phyloP scores from a whole-genome alignment of 30 jellyfish, hydroid and myxozoan genomes.

The Sanderia malayensis region DNA sequence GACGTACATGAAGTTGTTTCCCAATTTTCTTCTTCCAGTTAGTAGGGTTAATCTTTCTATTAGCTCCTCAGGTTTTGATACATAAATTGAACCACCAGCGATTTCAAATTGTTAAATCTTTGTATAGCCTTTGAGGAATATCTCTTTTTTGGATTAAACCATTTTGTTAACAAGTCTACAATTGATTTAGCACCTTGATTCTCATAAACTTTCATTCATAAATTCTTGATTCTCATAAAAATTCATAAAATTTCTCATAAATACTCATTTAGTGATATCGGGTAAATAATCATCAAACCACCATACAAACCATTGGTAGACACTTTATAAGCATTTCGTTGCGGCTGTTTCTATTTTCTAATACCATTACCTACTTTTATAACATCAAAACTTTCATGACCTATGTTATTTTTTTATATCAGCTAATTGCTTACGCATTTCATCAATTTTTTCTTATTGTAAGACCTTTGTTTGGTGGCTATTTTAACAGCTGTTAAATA shows the following conservation, averaged over 20 bases:
- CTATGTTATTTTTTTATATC: background rate
- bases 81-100: conserved; percentile 22
- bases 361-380: background rate
- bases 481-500: conserved; percentile 14
- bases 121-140: conserved; percentile 35
- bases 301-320: conserved; percentile 22
- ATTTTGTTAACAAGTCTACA: conserved; percentile 37
- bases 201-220: conserved; percentile 28
- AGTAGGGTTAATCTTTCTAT: conserved; percentile 11
- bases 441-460: background rate
- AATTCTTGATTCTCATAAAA: too few relatives aligned
- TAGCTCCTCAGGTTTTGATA: conserved; percentile 13
- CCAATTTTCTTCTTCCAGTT: conserved; percentile 21
- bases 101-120: conserved; percentile 27
- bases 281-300: conserved; percentile 14
- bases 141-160: conserved; percentile 39
- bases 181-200: conserved; percentile 31
- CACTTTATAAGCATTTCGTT: conserved; percentile 18
- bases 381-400: background rate
- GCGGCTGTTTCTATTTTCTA: conserved; percentile 14
- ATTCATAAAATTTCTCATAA: conserved; percentile 5
- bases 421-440: background rate
- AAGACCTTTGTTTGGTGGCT: background rate
- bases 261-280: conserved; percentile 26
- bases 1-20: conserved; percentile 9